Base-by-base conservation (phyloP, 1,140 invertebrate genomes). In the Eumaeus atala region DNA sequence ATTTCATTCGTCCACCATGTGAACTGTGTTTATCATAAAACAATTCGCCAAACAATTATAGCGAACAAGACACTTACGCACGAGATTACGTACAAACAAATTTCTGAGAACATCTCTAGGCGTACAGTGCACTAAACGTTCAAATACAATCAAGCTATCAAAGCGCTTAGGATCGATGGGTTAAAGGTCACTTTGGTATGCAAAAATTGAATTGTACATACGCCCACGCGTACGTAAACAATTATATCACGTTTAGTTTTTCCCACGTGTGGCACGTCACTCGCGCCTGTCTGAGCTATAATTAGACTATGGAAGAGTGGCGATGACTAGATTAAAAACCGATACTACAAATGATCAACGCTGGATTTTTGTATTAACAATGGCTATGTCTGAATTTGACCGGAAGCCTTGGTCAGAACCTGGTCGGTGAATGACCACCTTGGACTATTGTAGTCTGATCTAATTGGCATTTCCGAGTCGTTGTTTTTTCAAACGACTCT, bases 181-280 rank as follows among this genome's bases (percentile, higher is more conserved):
- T 35, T 63, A 54, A 52, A 51, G 34, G 48, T n/a, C 42, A 52
- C 49, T 57, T 59, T 58, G 9, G 33, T 34, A 18, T 55, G 36
- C 11, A 18, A 38, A 28, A 40, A 48, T 53, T 38, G 35, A 47
- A 28, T 37, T 38, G 17, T 53, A 37, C 54, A 48, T 44, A 42
- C 16, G 48, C 51, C 10, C 54, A 36, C 14, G 58, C 54, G 53
- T 64, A 64, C 61, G 63, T 74, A 74, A 74, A 74, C 71, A 71
- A 70, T 74, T 71, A 74, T 67, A 71, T 74, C 71, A 74, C 56
- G 66, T 58, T 49, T 48, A 68, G 62, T 65, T 74, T 67, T 74
- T 74, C 71, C 61, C 68, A 71, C 71, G 66, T 69, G 62, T 57
- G 60, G 50, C 42, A 59, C 62, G 64, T 69, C 64, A 66, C 42